phyloP scores from a whole-genome alignment of 2,113 vertebrate genomes.

The Agelaius tricolor region DNA sequence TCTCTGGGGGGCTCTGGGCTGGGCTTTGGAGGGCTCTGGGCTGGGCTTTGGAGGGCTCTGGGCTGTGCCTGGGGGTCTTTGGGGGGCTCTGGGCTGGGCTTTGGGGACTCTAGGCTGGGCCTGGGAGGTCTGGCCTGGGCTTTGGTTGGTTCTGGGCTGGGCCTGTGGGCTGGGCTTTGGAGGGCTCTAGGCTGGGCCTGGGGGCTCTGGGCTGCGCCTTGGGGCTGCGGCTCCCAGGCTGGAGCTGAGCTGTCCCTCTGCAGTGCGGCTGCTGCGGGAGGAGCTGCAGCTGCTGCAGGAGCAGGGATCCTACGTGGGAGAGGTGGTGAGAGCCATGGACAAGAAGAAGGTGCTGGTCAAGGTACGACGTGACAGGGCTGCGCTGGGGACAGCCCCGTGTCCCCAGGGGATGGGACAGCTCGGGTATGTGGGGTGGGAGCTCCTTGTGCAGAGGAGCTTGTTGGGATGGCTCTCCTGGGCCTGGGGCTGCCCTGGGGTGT shows the following conservation, averaged over 20 bases:
- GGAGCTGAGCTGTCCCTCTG: not conserved
- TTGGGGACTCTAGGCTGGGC: too few relatives aligned
- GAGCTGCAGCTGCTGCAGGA: conserved; percentile 97
- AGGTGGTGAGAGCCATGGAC: conserved; percentile 98
- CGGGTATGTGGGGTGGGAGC: fast-evolving
- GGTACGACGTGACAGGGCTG: conserved; percentile 63
- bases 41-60: too few relatives aligned
- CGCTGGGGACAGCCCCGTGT: fast-evolving
- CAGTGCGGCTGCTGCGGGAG: conserved; percentile 93
- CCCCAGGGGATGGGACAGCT: fast-evolving
- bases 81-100: too few relatives aligned
- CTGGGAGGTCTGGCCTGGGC: too few relatives aligned
- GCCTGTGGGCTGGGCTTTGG: too few relatives aligned
- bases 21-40: too few relatives aligned
- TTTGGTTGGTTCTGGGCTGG: too few relatives aligned
- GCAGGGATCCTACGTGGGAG: conserved; percentile 96
- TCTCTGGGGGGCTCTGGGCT: too few relatives aligned
- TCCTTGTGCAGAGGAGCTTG: fast-evolving
- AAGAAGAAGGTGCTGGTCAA: conserved; percentile 99
- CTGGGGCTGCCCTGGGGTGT: not conserved
- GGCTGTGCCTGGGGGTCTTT: too few relatives aligned
- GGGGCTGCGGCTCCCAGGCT: too few relatives aligned
- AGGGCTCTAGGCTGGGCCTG: too few relatives aligned
- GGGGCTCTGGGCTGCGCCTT: too few relatives aligned
- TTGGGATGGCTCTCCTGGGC: not conserved